Evolutionary conservation across 2,113 vertebrate species (phyloP).

Genomic region (Capreolus pygargus): DNA sequence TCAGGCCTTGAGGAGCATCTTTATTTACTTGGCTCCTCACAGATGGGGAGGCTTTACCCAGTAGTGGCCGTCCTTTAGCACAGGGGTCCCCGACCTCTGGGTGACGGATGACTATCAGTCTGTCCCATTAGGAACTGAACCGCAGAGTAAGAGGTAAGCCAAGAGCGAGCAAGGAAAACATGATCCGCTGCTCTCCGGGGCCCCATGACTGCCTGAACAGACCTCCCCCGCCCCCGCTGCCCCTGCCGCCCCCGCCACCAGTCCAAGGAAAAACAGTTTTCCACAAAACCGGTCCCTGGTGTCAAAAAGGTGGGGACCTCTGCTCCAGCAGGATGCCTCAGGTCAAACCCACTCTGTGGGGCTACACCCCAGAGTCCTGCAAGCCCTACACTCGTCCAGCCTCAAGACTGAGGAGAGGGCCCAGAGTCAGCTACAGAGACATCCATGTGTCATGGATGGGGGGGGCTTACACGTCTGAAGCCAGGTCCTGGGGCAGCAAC

Average conservation of each 20-base stretch:
- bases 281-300: background rate
- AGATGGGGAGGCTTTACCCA: background rate
- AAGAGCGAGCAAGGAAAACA: background rate
- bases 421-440: background rate
- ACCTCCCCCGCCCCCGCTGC: fast-evolving
- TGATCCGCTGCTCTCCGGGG: background rate
- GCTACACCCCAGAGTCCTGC: background rate
- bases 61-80: background rate
- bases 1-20: background rate
- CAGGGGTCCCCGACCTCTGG: background rate
- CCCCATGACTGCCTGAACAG: background rate
- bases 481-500: background rate
- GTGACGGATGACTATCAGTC: fast-evolving
- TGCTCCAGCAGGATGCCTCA: background rate
- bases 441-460: background rate
- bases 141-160: background rate
- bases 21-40: background rate
- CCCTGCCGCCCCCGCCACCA: fast-evolving
- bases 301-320: background rate
- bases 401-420: background rate
- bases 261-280: background rate
- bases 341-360: background rate
- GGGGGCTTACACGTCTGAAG: background rate
- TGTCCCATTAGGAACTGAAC: background rate
- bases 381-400: background rate